These are phyloP conservation scores for Brachypalpus laphriformis DNA, from an alignment of 2,888 invertebrate species.

Conservation along the genomic window DNA sequence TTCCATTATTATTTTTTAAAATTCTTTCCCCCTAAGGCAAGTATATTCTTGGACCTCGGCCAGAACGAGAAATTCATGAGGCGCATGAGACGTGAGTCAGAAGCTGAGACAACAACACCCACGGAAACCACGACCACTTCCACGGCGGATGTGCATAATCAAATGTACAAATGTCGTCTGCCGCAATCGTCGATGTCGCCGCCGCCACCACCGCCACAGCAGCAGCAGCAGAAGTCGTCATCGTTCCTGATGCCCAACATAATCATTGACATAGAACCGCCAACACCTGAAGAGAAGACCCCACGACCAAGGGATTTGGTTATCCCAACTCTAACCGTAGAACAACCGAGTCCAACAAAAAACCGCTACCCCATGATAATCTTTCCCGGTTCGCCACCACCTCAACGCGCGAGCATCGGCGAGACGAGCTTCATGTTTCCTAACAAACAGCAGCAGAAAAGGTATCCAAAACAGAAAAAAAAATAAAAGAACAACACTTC, in stretches of 20 bases:
- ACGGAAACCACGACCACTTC: slow-evolving; percentile 77
- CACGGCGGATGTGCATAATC: slow-evolving; percentile 75
- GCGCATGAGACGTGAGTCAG: slow-evolving; percentile 75
- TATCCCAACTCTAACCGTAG: slow-evolving; percentile 87
- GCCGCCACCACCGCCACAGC: slow-evolving; percentile 30
- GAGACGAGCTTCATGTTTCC: slow-evolving; percentile 82
- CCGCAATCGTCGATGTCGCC: slow-evolving; percentile 61
- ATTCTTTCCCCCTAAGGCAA: slow-evolving; percentile 62
- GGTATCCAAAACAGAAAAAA: slow-evolving; percentile 76
- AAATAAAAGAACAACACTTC: slow-evolving; percentile 76
- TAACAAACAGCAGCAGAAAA: slow-evolving; percentile 83
- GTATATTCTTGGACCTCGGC: slow-evolving; percentile 70
- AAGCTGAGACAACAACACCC: slow-evolving; percentile 75
- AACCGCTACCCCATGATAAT: slow-evolving; percentile 82
- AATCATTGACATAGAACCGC: slow-evolving; percentile 79
- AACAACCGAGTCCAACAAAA: slow-evolving; percentile 88
- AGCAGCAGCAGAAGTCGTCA: slow-evolving; percentile 33
- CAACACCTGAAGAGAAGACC: slow-evolving; percentile 78
- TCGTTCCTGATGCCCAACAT: slow-evolving; percentile 75
- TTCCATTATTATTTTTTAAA: slow-evolving; percentile 55
- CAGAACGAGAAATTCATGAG: slow-evolving; percentile 67
- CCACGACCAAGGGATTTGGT: slow-evolving; percentile 83
- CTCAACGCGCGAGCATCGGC: slow-evolving; percentile 82
- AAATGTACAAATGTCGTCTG: slow-evolving; percentile 50
- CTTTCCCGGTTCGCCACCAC: slow-evolving; percentile 85